Conservation (phyloP, 2,888 invertebrate species). For the Romanomermis culicivorax region DNA sequence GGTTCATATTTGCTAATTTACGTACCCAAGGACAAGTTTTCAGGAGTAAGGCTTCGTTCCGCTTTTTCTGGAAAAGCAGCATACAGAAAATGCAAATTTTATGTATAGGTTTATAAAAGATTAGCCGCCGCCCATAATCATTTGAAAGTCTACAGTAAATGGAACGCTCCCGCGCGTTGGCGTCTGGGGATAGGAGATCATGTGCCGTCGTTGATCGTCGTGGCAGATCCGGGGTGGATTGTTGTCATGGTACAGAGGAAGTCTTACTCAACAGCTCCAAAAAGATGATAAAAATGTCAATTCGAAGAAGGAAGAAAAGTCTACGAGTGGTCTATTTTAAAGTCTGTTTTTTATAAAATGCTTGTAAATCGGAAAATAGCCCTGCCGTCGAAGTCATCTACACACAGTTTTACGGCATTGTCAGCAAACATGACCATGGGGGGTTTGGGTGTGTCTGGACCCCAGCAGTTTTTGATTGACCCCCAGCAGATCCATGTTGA, state of each 20-base stretch:
- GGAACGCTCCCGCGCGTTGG: slow-evolving; percentile 5
- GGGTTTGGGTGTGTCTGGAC: too few species aligned
- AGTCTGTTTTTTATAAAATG: too few species aligned
- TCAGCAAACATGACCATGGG: too few species aligned
- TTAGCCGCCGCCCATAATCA: slow-evolving; percentile 2
- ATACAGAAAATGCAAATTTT: not conserved
- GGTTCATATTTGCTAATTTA: slow-evolving; percentile 2
- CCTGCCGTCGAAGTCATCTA: too few species aligned
- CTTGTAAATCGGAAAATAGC: too few species aligned
- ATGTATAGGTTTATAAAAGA: slow-evolving; percentile 2
- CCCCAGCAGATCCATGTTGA: too few species aligned
- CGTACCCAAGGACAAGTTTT: not conserved
- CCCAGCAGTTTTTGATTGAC: too few species aligned
- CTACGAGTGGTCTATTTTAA: too few species aligned
- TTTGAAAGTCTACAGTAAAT: slow-evolving; percentile 8
- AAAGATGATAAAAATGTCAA: too few species aligned
- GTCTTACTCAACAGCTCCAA: too few species aligned
- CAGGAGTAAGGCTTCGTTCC: not conserved
- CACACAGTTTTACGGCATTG: too few species aligned
- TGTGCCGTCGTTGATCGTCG: not conserved
- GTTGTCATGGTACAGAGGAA: slow-evolving; percentile 7
- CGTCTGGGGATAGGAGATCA: slow-evolving; percentile 2
- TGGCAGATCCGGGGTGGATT: slow-evolving; percentile 7
- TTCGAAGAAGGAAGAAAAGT: too few species aligned
- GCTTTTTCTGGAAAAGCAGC: not conserved